Percentiles rank a stretch among this genome's conserved stretches.
Conservation (phyloP, 2,113 vertebrate genomes). For the Monarcha castaneiventris region DNA sequence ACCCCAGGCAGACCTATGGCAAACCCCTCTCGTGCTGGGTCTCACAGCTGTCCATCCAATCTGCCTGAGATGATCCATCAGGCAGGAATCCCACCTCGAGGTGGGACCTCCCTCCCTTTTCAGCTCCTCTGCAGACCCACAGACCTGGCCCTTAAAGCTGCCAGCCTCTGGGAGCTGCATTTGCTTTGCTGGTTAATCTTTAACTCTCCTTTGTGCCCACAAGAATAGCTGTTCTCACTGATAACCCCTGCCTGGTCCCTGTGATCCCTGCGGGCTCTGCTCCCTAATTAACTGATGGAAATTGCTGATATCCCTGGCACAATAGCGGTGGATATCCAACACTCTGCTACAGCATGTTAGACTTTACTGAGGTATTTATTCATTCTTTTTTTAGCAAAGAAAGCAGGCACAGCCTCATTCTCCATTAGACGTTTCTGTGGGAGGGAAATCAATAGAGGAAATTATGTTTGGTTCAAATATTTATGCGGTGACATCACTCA, state of each 20-base stretch:
- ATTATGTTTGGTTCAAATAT: neutral
- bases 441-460: neutral
- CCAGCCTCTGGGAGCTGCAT: neutral
- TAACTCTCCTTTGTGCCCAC: neutral
- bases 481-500: neutral
- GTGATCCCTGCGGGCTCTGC: neutral
- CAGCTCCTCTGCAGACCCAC: neutral
- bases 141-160: neutral
- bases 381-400: neutral
- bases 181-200: neutral
- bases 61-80: neutral
- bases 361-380: neutral
- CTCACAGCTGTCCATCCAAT: neutral
- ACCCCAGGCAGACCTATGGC: fast-evolving
- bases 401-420: neutral
- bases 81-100: neutral
- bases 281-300: neutral
- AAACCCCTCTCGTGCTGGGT: neutral
- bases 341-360: neutral
- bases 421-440: neutral
- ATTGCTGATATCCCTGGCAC: neutral
- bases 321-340: neutral
- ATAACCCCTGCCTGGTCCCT: neutral
- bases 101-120: neutral
- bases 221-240: neutral